Percentiles rank a stretch among this genome's conserved stretches.
Conservation (phyloP, 1,140 invertebrate genomes). For the Planococcus citri region DNA sequence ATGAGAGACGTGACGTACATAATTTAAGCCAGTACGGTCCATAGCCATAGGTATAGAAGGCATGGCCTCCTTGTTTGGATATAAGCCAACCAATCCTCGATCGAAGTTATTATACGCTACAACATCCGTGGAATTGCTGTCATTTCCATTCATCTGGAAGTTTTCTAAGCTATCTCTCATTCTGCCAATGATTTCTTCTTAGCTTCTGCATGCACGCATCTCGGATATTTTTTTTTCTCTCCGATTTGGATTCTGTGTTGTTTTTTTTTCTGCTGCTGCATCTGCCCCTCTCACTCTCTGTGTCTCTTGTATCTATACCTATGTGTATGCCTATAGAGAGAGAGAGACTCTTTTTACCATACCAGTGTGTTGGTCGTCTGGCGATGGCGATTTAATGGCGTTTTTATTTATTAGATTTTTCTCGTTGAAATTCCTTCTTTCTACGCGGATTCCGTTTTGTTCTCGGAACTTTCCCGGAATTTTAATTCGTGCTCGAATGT, state of each 20-base stretch:
- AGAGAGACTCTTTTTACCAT: constrained; percentile 16
- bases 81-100: constrained; percentile 1
- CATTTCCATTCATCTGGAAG: constrained; percentile 16
- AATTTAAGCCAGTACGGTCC: constrained; percentile 16
- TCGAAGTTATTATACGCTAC: constrained; percentile 11
- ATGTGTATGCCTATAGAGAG: too few relatives aligned
- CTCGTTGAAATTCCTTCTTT: constrained; percentile 5
- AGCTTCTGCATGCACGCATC: not conserved
- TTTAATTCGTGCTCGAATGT: constrained; percentile 15
- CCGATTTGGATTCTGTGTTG: not conserved
- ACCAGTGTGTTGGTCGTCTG: not conserved
- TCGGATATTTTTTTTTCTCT: not conserved
- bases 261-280: not conserved
- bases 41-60: constrained; percentile 1
- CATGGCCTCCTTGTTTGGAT: constrained; percentile 18
- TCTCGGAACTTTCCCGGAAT: constrained; percentile 11
- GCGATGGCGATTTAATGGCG: constrained; percentile 13
- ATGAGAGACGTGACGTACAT: constrained; percentile 19
- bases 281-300: not conserved
- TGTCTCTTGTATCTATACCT: too few relatives aligned
- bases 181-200: constrained; percentile 15
- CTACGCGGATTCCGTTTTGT: constrained; percentile 11
- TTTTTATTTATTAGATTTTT: constrained; percentile 19
- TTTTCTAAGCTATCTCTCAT: constrained; percentile 12
- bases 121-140: constrained; percentile 11